Conservation (phyloP, 1,140 invertebrate genomes). For the Danaus plexippus region DNA sequence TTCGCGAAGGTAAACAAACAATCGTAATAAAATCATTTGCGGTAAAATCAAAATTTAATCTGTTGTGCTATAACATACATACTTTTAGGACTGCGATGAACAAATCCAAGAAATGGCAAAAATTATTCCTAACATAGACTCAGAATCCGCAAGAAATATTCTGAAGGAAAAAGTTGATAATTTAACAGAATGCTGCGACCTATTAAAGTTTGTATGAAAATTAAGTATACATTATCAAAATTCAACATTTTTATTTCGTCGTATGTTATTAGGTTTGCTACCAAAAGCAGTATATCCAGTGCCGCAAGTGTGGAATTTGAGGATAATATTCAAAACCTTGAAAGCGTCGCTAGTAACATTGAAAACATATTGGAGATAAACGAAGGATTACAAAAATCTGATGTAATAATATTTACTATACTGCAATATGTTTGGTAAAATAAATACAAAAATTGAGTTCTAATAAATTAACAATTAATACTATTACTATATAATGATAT, state of each 20-base stretch:
- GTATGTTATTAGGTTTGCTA: constrained; percentile 32
- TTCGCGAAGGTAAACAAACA: constrained; percentile 29
- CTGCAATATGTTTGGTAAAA: too few relatives aligned
- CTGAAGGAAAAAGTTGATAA: constrained; percentile 22
- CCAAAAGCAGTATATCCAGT: constrained; percentile 38
- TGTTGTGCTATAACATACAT: too few relatives aligned
- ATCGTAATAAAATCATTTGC: too few relatives aligned
- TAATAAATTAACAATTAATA: too few relatives aligned
- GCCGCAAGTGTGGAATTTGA: constrained; percentile 36
- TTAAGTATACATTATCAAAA: not conserved
- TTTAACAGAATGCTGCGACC: constrained; percentile 30
- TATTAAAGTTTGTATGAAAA: constrained; percentile 31
- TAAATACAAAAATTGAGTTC: too few relatives aligned
- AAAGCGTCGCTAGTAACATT: constrained; percentile 34
- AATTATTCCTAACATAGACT: constrained; percentile 19
- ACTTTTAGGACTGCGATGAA: constrained; percentile 37
- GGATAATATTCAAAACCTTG: constrained; percentile 34
- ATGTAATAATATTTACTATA: not conserved
- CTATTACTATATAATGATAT: too few relatives aligned
- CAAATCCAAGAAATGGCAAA: constrained; percentile 26
- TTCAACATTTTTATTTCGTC: not conserved
- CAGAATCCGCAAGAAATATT: constrained; percentile 21
- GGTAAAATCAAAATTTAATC: too few relatives aligned
- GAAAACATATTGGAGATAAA: constrained; percentile 23
- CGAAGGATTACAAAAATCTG: not conserved